Evolutionary conservation across 2,888 invertebrate genomes (phyloP), one percentile per base, ranked within the genome.

Genomic region (Callyntrura guangdongensis): DNA sequence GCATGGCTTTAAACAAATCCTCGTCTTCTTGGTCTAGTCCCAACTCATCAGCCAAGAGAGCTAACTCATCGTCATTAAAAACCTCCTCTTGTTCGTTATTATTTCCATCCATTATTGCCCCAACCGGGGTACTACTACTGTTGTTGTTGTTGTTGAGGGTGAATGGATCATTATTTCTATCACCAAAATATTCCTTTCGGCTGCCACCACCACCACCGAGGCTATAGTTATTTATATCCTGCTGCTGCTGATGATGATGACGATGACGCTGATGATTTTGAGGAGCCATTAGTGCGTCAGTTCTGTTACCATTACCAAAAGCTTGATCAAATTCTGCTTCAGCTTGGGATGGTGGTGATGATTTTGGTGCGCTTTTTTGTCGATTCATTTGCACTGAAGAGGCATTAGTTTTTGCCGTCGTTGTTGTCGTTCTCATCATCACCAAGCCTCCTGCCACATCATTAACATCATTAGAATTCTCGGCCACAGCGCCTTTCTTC

Each of bases 1-100:
- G 89, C 89, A 93, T 89, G 20, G 90, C 85, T 67, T 91, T 92
- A 83, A 93, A 93, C 83, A 93, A 87, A 67, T 92, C 92, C 74
- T 93, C 92, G 59, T 93, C 93, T 27, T 94, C 94, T 91, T 92
- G 93, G 84, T 92, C 93, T 77, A 93, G 91, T 67, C 93, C 94
- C 36, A 93, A 91, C 90, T 94, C 93, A 67, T 93, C 92, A 17
- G 93, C 93, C 20, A 94, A 90, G 86, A 94, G 92, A 86, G 94
- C 93, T 14, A 93, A 86, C 84, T 93, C 93, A 90, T 94, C 93
- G 82, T 93, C 93, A 89, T 93, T 93, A 85, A 92, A 92, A 9
- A 90, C 49, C 84, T n/a, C n/a, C n/a, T 90, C 92, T 83, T 89
- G 81, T 82, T 92, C 92, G 82, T 89, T 89, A 83, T 92, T 92